phyloP scores from a whole-genome alignment of 1,140 invertebrate genomes.

The Drosophila parabipectinata region DNA sequence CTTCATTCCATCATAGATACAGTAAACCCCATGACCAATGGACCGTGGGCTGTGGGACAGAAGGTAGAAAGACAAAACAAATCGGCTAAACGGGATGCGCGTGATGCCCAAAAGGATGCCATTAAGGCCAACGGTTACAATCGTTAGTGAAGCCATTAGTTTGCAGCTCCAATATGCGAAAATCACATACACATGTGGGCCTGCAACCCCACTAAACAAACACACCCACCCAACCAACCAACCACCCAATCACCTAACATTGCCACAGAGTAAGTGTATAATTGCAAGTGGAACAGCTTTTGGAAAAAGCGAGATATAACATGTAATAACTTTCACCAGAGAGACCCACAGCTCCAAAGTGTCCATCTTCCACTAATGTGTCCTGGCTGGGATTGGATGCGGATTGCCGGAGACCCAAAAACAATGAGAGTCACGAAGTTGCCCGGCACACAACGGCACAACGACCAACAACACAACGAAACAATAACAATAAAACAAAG shows the following conservation, averaged over 20 bases:
- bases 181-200: constrained; percentile 56
- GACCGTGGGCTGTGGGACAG: constrained; percentile 1
- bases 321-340: constrained; percentile 69
- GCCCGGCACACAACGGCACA: constrained; percentile 30
- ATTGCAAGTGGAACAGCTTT: constrained; percentile 75
- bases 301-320: constrained; percentile 70
- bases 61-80: constrained; percentile 39
- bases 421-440: constrained; percentile 49
- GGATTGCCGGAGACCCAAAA: constrained; percentile 2
- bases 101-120: constrained; percentile 77
- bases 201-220: constrained; percentile 21
- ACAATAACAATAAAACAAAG: constrained; percentile 83
- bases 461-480: constrained; percentile 37
- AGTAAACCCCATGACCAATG: constrained; percentile 30
- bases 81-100: constrained; percentile 57
- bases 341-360: constrained; percentile 46
- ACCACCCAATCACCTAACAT: constrained; percentile 18
- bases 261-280: constrained; percentile 61
- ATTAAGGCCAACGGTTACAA: constrained; percentile 82
- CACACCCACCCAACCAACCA: not conserved
- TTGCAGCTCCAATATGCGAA: constrained; percentile 76
- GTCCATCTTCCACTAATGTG: constrained; percentile 78
- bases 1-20: constrained; percentile 49
- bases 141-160: constrained; percentile 82
- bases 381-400: constrained; percentile 43